phyloP scores from a whole-genome alignment of 2,797 vertebrate genomes.

The Channallabes apus region DNA sequence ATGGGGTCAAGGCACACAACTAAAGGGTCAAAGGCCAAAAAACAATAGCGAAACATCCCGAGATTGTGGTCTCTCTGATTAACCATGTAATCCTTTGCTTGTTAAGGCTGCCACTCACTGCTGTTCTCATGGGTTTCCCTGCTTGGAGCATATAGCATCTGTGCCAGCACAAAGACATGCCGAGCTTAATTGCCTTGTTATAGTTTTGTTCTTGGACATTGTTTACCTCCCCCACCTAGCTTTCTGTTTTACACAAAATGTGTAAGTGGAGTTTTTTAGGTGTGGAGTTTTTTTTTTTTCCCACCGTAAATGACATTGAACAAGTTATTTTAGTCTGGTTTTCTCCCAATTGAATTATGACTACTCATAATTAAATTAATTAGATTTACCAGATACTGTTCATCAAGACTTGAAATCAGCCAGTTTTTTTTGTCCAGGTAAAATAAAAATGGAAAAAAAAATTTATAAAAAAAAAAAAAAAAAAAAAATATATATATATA shows the following conservation, averaged over 20 bases:
- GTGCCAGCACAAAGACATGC: constrained; percentile 35
- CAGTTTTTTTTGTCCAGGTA: too few species aligned
- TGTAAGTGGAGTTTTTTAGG: too few species aligned
- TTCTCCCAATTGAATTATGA: not conserved
- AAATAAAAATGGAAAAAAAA: too few species aligned
- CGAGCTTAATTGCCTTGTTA: constrained; percentile 50
- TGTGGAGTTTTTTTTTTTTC: too few species aligned
- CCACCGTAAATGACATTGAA: not conserved
- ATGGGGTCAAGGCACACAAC: constrained; percentile 51
- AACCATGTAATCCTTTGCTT: constrained; percentile 38
- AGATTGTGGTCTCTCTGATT: constrained; percentile 37
- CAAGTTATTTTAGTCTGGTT: too few species aligned
- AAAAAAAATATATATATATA: not conserved
- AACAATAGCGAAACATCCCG: constrained; percentile 42
- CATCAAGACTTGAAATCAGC: not conserved
- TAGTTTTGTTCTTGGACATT: constrained; percentile 58
- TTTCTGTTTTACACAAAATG: constrained; percentile 17
- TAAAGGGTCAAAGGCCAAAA: constrained; percentile 58
- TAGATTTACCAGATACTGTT: not conserved
- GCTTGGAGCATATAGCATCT: constrained; percentile 28
- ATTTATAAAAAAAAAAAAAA: too few species aligned
- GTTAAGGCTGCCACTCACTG: constrained; percentile 22
- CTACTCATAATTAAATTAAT: not conserved
- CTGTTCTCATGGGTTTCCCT: constrained; percentile 43
- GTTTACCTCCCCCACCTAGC: constrained; percentile 49